Evolutionary conservation across 1,140 invertebrate genomes (phyloP).

Genomic region (Parapsyche elsis): DNA sequence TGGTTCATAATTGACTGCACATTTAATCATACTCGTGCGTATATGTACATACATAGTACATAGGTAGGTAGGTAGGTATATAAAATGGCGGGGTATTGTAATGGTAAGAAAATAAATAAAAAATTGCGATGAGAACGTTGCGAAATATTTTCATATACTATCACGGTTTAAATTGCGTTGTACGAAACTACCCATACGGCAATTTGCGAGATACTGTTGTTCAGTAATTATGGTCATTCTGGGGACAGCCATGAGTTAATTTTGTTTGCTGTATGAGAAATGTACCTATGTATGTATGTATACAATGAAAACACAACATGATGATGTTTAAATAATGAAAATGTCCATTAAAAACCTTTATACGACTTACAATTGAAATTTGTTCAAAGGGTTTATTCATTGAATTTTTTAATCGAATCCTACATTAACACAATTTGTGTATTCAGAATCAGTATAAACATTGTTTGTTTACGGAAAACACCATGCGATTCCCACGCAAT

Average conservation of each 20-base stretch:
- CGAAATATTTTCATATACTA: conserved; percentile 34
- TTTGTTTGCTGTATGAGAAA: conserved; percentile 6
- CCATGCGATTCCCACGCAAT: too few species aligned
- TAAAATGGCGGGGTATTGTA: neutral
- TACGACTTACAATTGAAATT: too few species aligned
- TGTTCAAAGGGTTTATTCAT: too few species aligned
- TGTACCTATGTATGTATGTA: neutral
- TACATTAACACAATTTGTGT: too few species aligned
- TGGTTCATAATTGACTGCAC: too few species aligned
- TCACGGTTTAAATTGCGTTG: neutral
- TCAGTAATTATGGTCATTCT: conserved; percentile 33
- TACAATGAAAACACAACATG: neutral
- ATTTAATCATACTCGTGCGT: neutral
- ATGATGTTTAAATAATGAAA: too few species aligned
- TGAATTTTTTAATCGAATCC: too few species aligned
- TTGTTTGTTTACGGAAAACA: too few species aligned
- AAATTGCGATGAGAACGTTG: neutral
- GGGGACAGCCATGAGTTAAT: neutral
- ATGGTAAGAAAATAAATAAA: neutral
- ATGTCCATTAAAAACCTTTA: too few species aligned
- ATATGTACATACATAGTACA: neutral
- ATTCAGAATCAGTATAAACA: too few species aligned
- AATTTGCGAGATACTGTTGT: conserved; percentile 30
- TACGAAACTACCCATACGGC: neutral
- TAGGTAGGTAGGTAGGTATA: neutral